A percentile compares a stretch with the other conserved stretches of the same genome.
Evolutionary conservation across 2,797 vertebrate genomes (phyloP).

Genomic region (Adrianichthys oophorus): DNA sequence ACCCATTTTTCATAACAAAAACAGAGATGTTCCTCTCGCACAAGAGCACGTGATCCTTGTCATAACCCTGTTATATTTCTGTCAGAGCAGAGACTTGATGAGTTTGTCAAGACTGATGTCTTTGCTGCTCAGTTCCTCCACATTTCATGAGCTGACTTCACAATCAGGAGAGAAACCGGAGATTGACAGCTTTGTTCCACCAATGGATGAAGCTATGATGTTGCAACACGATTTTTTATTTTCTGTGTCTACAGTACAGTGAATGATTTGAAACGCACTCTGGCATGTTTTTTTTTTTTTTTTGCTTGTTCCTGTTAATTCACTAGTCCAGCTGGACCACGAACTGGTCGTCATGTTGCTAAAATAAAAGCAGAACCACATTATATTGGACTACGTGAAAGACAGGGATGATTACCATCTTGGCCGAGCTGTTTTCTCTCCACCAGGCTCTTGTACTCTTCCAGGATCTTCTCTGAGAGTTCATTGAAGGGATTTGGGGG

Average conservation of each 20-base stretch:
- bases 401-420: constrained; percentile 75
- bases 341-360: background rate
- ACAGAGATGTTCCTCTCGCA: constrained; percentile 5
- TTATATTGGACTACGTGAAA: background rate
- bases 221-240: too few species aligned
- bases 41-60: constrained; percentile 4
- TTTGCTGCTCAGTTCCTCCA: constrained; percentile 38
- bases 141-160: constrained; percentile 34
- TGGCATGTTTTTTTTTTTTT: too few species aligned
- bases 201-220: background rate
- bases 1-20: background rate
- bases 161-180: constrained; percentile 17
- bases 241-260: too few species aligned
- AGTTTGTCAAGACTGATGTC: constrained; percentile 33
- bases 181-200: constrained; percentile 20
- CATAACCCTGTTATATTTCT: constrained; percentile 1
- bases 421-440: constrained; percentile 85
- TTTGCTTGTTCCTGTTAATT: too few species aligned
- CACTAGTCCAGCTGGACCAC: constrained; percentile 7
- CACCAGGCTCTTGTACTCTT: constrained; percentile 87
- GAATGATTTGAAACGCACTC: too few species aligned
- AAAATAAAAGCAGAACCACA: background rate
- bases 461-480: constrained; percentile 85
- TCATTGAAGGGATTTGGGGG: constrained; percentile 94
- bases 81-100: constrained; percentile 14